A percentile compares a stretch with the other conserved stretches of the same genome.
phyloP scores from a whole-genome alignment of 2,888 invertebrate genomes.

The Aleiodes alternator region DNA sequence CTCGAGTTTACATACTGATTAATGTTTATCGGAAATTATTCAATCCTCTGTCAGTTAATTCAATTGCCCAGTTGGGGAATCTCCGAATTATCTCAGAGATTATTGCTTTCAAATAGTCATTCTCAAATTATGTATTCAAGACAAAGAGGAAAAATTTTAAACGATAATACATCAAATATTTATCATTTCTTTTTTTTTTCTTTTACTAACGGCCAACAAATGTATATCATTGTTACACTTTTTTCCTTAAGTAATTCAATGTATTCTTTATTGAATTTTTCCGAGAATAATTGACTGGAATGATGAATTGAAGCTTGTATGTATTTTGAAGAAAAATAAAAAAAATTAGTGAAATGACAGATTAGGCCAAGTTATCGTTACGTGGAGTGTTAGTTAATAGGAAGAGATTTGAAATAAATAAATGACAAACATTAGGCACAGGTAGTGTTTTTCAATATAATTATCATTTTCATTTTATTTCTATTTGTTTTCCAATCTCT shows the following conservation, averaged over 20 bases:
- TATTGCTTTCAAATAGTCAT: no score
- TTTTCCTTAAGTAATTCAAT: neutral
- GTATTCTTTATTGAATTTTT: neutral
- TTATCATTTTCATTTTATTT: slow-evolving; percentile 33
- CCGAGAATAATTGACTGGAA: slow-evolving; percentile 1
- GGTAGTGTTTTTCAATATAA: slow-evolving; percentile 62
- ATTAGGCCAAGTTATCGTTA: slow-evolving; percentile 26
- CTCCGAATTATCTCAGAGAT: no score
- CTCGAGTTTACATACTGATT: neutral
- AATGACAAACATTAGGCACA: slow-evolving; percentile 70
- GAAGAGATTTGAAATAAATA: slow-evolving; percentile 56
- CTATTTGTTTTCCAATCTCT: slow-evolving; percentile 34
- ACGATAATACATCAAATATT: no score
- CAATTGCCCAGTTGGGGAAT: no score
- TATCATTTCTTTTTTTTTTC: no score
- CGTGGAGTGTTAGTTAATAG: slow-evolving; percentile 22
- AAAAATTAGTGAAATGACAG: slow-evolving; percentile 1
- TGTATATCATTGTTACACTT: no score
- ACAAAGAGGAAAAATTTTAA: no score
- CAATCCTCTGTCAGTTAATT: no score
- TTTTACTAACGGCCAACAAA: no score
- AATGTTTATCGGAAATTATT: neutral
- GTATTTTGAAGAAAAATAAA: neutral
- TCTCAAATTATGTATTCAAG: no score
- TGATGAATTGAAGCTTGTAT: slow-evolving; percentile 13